Base-by-base conservation (phyloP, 2,113 vertebrate genomes). In the Anolis carolinensis region DNA sequence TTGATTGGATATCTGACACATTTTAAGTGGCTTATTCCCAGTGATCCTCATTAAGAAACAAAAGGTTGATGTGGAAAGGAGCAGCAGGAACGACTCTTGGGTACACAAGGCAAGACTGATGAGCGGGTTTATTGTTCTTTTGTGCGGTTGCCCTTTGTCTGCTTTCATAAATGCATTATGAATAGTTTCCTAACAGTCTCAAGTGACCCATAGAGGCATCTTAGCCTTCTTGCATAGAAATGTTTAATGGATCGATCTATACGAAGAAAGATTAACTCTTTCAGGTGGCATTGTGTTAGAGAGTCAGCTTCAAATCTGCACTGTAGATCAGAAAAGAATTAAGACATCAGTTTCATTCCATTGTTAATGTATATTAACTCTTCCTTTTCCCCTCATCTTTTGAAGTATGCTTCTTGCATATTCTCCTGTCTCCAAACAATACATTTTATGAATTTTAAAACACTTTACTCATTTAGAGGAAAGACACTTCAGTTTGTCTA, bases 31-130 rank as follows among this genome's bases (percentile, higher is more conserved):
- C 50, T 92, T 92, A 72, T 93, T 95, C 91, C 87, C 91, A 90
- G 70, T 81, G 91, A 92, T 91, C 89, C 88, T 93, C 92, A 95
- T 94, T 93, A 91, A 92, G 74, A 92, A 92, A 85, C 86, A 91
- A 89, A 88, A 83, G 52, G 90, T 65, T 76, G 87, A 36, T 92
- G 89, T 90, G 92, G 55, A 72, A 65, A 36, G 32, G 44, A 84
- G 44, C 4, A 2, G 55, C 70, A 74, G 39, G 59, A 89, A 93
- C 76, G 89, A 89, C 79, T 93, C 88, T 92, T 89, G 23, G 62
- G 90, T 82, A 48, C 81, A 79, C 44, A 79, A 87, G 92, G 91
- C 8, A 52, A 83, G 88, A 87, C 48, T 92, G 91, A 92, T 89
- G 84, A 89, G 68, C 83, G 68, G 0, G 39, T 86, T 73, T 74